Evolutionary conservation across 2,797 vertebrate genomes (phyloP), one percentile per base, ranked within the genome.

Genomic region (Microctenopoma steveboyesi): DNA sequence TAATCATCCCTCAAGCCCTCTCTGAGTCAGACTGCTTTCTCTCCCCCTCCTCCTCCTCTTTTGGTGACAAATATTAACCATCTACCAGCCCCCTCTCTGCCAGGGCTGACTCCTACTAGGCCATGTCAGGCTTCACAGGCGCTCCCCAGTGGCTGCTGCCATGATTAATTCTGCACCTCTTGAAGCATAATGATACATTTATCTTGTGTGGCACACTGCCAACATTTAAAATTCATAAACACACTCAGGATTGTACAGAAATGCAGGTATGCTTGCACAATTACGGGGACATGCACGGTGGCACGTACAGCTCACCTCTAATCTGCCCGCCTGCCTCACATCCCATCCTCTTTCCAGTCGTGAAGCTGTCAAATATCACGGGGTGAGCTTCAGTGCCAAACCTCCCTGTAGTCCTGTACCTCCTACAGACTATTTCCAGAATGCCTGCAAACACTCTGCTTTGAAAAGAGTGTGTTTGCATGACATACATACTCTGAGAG

Each of bases 101-200:
- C 43, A 52, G 57, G 67, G 55, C 43, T 10, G 69, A 76, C 49
- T 80, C 61, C 54, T 69, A 59, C 66, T 27, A 67, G 64, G 42
- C 76, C 61, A 25, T 60, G 66, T 47, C 69, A 66, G 28, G 63
- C 63, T 64, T 78, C 74, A 72, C 64, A 70, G 54, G 37, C 65
- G 58, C 53, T 73, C 69, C 73, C 74, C 25, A 0, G 45, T 67
- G 69, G 55, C 72, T 64, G 56, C 64, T 64, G 64, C 81, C 55
- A 64, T 89, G 84, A 89, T 86, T 87, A 86, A 91, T 92, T 89
- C 74, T 66, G 69, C 67, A 59, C 72, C 72, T 64, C 73, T 73
- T 82, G 80, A 87, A 71, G 75, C 67, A 72, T 83, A 85, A 89
- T 82, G 84, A 83, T 37, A 59, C 73, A 79, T 88, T 90, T 89